Percentiles rank a stretch among this genome's conserved stretches.
phyloP scores from a whole-genome alignment of 2,113 vertebrate species.

The Oryzias celebensis region DNA sequence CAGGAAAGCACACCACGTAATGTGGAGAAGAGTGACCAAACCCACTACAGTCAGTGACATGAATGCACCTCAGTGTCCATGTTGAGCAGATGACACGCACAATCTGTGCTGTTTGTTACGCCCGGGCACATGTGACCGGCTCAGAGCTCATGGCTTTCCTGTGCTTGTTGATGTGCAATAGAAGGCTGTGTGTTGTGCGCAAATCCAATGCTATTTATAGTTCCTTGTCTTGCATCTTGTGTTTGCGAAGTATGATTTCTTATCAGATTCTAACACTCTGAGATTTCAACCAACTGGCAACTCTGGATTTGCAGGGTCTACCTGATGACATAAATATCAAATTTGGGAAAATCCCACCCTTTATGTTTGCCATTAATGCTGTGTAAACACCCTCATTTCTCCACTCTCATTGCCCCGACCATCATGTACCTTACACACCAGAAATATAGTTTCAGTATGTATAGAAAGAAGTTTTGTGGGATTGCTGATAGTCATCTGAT shows the following conservation, averaged over 20 bases:
- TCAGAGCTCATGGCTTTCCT: conserved; percentile 51
- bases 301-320: conserved; percentile 5
- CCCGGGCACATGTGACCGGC: conserved; percentile 56
- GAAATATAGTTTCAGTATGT: conserved; percentile 50
- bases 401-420: conserved; percentile 15
- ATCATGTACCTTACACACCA: conserved; percentile 4
- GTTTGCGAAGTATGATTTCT: conserved; percentile 46
- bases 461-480: conserved; percentile 58
- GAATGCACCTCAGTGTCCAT: conserved; percentile 36
- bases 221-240: conserved; percentile 56
- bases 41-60: conserved; percentile 47
- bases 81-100: conserved; percentile 54
- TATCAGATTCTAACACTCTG: conserved; percentile 21
- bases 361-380: conserved; percentile 42
- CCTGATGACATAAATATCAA: conserved; percentile 8
- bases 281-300: conserved; percentile 14
- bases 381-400: conserved; percentile 28
- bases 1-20: conserved; percentile 51
- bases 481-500: conserved; percentile 26
- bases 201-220: conserved; percentile 65
- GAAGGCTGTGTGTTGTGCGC: conserved; percentile 61
- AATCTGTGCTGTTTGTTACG: conserved; percentile 43
- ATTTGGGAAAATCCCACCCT: conserved; percentile 36
- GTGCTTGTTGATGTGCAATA: conserved; percentile 64
- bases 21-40: conserved; percentile 57